Percentiles rank a stretch among this genome's conserved stretches.
These are phyloP conservation scores for Esox lucius DNA, from an alignment of 2,797 vertebrate genomes.

Conservation along the genomic window DNA sequence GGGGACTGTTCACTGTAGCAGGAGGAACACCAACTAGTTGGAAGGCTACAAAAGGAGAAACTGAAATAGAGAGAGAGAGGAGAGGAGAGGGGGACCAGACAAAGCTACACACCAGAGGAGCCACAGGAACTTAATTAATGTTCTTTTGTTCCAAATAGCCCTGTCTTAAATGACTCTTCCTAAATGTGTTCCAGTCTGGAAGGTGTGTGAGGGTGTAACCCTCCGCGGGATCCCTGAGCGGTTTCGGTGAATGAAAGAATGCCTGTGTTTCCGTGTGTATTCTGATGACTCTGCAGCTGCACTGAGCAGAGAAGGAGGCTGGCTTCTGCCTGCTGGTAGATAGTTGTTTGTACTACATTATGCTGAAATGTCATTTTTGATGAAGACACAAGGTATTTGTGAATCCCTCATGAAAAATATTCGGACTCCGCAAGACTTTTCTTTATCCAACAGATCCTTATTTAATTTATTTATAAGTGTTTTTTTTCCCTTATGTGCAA, in stretches of 20 bases:
- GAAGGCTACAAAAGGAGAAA: neutral
- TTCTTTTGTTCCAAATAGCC: constrained; percentile 3
- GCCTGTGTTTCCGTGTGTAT: constrained; percentile 26
- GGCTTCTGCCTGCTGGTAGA: too few relatives aligned
- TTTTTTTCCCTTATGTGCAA: too few relatives aligned
- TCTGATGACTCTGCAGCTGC: constrained; percentile 35
- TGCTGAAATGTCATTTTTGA: neutral
- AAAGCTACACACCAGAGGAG: too few relatives aligned
- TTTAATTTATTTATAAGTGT: too few relatives aligned
- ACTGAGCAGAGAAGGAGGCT: neutral
- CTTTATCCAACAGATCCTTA: too few relatives aligned
- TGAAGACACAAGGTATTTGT: neutral
- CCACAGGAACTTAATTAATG: neutral
- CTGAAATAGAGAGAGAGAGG: neutral
- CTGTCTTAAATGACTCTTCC: neutral
- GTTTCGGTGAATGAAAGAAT: constrained; percentile 33
- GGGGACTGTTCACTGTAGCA: neutral
- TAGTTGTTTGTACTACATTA: neutral
- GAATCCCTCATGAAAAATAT: neutral
- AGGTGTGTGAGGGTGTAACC: constrained; percentile 14
- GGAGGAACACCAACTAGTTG: neutral
- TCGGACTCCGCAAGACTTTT: too few relatives aligned
- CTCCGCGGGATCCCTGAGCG: neutral
- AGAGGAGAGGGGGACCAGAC: neutral
- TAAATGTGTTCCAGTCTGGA: constrained; percentile 25